These are phyloP conservation scores for Drosophila neutralis DNA, from an alignment of 2,888 invertebrate genomes.

Conservation along the genomic window DNA sequence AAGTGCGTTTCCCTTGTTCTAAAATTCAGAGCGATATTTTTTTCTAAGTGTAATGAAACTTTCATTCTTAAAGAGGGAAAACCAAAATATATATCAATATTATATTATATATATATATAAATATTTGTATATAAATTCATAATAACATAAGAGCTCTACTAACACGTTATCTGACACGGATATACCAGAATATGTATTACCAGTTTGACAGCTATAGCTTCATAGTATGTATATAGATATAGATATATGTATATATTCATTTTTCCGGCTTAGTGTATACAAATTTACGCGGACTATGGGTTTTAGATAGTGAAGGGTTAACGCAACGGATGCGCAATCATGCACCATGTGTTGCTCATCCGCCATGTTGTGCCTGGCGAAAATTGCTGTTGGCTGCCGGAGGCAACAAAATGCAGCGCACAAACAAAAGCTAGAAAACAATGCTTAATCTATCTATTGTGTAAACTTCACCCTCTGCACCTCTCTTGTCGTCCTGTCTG, in stretches of 20 bases:
- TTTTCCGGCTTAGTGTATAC: neutral
- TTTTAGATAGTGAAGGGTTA: conserved; percentile 4
- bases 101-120: no score
- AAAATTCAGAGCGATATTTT: neutral
- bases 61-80: no score
- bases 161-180: neutral
- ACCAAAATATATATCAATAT: neutral
- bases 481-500: neutral
- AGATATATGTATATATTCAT: neutral
- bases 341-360: conserved; percentile 55
- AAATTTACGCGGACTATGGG: conserved; percentile 26
- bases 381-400: conserved; percentile 53
- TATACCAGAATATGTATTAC: neutral
- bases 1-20: neutral
- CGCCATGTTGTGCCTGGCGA: conserved; percentile 51
- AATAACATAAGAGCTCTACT: no score
- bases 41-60: neutral
- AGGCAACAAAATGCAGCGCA: conserved; percentile 22
- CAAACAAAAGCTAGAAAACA: conserved; percentile 32
- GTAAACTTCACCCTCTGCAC: neutral
- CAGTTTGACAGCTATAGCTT: neutral
- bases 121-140: no score
- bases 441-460: conserved; percentile 71
- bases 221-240: neutral
- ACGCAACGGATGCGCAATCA: conserved; percentile 54